phyloP scores from a whole-genome alignment of 2,797 vertebrate genomes.

The Lagocephalus sceleratus region DNA sequence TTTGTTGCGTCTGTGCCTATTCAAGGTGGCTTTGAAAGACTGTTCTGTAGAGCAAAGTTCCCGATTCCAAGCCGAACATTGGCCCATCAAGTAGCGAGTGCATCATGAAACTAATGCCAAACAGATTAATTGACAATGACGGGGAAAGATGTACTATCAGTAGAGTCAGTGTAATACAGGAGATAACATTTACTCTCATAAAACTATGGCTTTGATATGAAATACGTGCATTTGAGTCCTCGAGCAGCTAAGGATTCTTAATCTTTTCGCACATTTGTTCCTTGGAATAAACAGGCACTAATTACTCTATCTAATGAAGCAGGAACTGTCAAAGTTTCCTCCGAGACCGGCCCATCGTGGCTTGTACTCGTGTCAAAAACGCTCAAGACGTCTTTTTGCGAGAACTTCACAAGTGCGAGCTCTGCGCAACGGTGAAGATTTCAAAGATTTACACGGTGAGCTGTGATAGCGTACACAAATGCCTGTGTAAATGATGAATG shows the following conservation, averaged over 20 bases:
- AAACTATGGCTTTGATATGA: conserved; percentile 1
- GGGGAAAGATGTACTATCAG: not conserved
- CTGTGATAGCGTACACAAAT: conserved; percentile 68
- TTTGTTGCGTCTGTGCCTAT: too few species aligned
- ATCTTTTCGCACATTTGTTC: conserved; percentile 10
- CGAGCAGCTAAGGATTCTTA: conserved; percentile 13
- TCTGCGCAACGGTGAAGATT: conserved; percentile 60
- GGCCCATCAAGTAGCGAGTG: not conserved
- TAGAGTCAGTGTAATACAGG: not conserved
- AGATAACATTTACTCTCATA: conserved; percentile 1
- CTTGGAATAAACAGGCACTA: conserved; percentile 26
- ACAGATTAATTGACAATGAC: conserved; percentile 3
- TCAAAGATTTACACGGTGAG: conserved; percentile 69
- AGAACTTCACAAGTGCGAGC: conserved; percentile 59
- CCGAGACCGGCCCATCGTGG: conserved; percentile 52
- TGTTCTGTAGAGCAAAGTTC: not conserved
- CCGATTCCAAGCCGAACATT: not conserved
- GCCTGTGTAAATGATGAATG: conserved; percentile 68
- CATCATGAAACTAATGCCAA: not conserved
- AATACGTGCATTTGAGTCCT: conserved; percentile 17
- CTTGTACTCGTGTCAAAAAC: conserved; percentile 68
- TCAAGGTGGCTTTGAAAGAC: too few species aligned
- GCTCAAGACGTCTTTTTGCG: conserved; percentile 65
- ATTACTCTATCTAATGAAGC: conserved; percentile 16
- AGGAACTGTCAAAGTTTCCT: conserved; percentile 50